Conservation (phyloP, 2,797 vertebrate species). For the Caiman crocodilus region DNA sequence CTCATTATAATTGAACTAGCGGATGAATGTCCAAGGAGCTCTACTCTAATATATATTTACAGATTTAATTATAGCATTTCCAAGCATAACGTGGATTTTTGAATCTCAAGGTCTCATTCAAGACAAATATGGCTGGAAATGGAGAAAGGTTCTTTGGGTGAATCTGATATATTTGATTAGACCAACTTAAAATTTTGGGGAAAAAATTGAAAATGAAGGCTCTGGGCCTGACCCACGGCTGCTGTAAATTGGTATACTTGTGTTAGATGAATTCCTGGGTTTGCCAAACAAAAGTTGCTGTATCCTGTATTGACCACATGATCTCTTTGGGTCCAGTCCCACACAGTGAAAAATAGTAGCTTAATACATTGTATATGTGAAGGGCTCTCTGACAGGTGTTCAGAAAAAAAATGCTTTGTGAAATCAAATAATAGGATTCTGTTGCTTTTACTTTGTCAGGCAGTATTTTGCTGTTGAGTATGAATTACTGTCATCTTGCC, state of each 20-base stretch:
- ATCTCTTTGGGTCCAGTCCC: not conserved
- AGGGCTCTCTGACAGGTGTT: constrained; percentile 35
- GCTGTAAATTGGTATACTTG: not conserved
- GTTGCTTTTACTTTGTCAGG: constrained; percentile 22
- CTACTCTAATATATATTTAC: not conserved
- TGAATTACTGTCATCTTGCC: too few species aligned
- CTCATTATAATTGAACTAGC: too few species aligned
- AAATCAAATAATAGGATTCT: constrained; percentile 56
- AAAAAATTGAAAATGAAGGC: not conserved
- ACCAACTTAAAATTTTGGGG: not conserved
- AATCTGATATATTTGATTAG: too few species aligned
- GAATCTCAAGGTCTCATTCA: not conserved
- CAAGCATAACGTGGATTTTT: not conserved
- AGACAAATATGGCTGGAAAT: not conserved
- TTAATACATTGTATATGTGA: not conserved
- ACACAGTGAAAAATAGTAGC: not conserved
- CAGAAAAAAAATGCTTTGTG: constrained; percentile 42
- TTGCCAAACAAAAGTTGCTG: constrained; percentile 30
- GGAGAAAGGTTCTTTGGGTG: too few species aligned
- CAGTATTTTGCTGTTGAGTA: too few species aligned
- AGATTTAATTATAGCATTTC: not conserved
- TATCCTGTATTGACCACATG: not conserved
- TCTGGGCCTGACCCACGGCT: too few species aligned
- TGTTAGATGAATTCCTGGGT: not conserved
- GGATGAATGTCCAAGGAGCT: too few species aligned